Conservation (phyloP, 2,888 invertebrate genomes). For the Seira ritae region DNA sequence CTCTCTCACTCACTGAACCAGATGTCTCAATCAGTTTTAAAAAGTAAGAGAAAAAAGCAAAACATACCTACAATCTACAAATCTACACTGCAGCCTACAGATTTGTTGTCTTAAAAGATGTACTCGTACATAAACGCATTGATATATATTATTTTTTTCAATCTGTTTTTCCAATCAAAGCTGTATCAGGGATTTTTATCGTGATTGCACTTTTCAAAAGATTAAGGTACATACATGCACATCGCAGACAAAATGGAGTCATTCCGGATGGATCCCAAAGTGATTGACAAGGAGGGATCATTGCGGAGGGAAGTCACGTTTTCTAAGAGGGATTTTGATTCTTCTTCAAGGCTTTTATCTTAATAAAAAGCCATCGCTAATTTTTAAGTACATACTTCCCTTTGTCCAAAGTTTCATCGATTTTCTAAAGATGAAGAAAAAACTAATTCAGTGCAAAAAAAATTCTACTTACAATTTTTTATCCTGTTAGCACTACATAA, state of each 20-base stretch:
- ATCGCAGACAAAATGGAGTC: slow-evolving; percentile 45
- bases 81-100: slow-evolving; percentile 22
- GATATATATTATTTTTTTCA: too few species aligned
- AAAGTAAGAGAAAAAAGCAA: background rate
- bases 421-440: slow-evolving; percentile 15
- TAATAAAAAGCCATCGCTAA: slow-evolving; percentile 45
- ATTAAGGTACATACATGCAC: too few species aligned
- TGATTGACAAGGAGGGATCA: slow-evolving; percentile 17
- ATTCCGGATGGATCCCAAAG: too few species aligned
- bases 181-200: background rate
- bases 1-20: slow-evolving; percentile 66
- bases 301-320: slow-evolving; percentile 28
- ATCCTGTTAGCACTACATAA: slow-evolving; percentile 4
- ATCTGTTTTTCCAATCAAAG: slow-evolving; percentile 56
- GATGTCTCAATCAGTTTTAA: slow-evolving; percentile 64
- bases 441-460: too few species aligned
- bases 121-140: too few species aligned
- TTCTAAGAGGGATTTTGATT: slow-evolving; percentile 22
- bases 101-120: slow-evolving; percentile 20
- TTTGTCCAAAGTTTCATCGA: slow-evolving; percentile 18
- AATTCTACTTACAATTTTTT: background rate
- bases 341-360: too few species aligned
- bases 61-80: background rate
- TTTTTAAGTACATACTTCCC: slow-evolving; percentile 26
- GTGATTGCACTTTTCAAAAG: too few species aligned